phyloP scores from a whole-genome alignment of 2,888 invertebrate species.

The Gortyna flavago region DNA sequence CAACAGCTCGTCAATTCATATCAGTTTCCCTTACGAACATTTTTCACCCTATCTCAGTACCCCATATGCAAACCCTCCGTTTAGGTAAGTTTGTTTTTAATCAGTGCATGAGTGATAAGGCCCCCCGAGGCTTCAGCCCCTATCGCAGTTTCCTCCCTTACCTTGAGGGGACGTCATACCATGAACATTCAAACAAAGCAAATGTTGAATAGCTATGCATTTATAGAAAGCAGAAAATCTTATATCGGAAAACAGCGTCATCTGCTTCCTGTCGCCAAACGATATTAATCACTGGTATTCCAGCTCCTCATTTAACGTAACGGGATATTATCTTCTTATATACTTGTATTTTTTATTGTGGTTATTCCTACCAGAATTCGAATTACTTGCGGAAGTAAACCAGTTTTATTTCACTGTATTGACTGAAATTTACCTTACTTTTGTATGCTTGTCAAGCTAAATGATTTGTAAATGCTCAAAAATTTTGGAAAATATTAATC shows the following conservation, averaged over 20 bases:
- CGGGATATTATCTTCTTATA: neutral
- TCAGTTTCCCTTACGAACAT: slow-evolving; percentile 41
- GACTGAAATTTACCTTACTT: neutral
- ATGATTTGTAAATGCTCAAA: neutral
- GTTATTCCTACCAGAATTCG: neutral
- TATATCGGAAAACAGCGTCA: neutral
- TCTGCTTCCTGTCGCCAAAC: neutral
- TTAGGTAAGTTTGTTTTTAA: slow-evolving; percentile 87
- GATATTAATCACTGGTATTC: neutral
- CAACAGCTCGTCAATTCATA: slow-evolving; percentile 27
- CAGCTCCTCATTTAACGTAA: neutral
- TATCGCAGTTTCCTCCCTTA: slow-evolving; percentile 69
- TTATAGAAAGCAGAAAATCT: slow-evolving; percentile 26
- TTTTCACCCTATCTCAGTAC: slow-evolving; percentile 68
- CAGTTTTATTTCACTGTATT: neutral
- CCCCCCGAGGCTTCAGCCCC: slow-evolving; percentile 71
- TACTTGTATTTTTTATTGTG: neutral
- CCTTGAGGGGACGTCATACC: slow-evolving; percentile 75
- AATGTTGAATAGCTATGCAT: slow-evolving; percentile 54
- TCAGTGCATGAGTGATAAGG: slow-evolving; percentile 86
- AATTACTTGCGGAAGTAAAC: neutral
- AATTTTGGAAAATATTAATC: neutral
- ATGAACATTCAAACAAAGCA: slow-evolving; percentile 69
- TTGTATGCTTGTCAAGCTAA: neutral
- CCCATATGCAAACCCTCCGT: slow-evolving; percentile 76